Conservation (phyloP, 2,797 vertebrate species). For the Coracias cyanogaster region DNA sequence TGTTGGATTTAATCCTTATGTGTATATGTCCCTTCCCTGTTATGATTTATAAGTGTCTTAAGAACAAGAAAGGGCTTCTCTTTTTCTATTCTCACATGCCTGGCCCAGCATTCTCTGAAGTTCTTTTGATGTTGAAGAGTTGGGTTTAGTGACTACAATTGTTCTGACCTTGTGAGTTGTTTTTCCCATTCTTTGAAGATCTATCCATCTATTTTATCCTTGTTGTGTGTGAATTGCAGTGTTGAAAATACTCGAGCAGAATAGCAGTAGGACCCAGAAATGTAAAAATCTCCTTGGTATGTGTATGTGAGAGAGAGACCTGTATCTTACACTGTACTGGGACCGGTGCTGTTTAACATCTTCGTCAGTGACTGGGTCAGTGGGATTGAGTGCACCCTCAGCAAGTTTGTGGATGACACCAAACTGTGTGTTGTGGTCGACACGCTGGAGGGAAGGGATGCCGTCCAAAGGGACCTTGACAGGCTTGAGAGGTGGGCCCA, state of each 20-base stretch:
- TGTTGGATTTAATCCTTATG: neutral
- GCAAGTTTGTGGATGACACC: too few relatives aligned
- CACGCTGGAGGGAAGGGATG: too few relatives aligned
- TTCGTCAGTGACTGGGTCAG: too few relatives aligned
- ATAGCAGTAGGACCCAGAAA: neutral
- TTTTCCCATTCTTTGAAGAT: neutral
- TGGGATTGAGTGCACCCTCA: too few relatives aligned
- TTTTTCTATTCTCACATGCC: neutral
- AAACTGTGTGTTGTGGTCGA: too few relatives aligned
- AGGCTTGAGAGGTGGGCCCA: too few relatives aligned
- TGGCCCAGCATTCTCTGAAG: neutral
- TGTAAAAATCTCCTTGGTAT: neutral
- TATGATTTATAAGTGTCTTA: fast-evolving
- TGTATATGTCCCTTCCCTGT: neutral
- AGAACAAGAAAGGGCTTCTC: neutral
- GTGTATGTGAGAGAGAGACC: too few relatives aligned
- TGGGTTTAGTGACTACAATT: neutral
- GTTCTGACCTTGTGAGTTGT: neutral
- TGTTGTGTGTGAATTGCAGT: neutral
- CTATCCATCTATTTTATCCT: neutral
- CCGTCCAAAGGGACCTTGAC: too few relatives aligned
- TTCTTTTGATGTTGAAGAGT: neutral
- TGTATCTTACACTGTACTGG: neutral
- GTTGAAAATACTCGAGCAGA: neutral
- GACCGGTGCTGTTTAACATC: too few relatives aligned